Evolutionary conservation across 2,888 invertebrate genomes (phyloP), one percentile per base, ranked within the genome.

Genomic region (Schrankia costaestrigalis): DNA sequence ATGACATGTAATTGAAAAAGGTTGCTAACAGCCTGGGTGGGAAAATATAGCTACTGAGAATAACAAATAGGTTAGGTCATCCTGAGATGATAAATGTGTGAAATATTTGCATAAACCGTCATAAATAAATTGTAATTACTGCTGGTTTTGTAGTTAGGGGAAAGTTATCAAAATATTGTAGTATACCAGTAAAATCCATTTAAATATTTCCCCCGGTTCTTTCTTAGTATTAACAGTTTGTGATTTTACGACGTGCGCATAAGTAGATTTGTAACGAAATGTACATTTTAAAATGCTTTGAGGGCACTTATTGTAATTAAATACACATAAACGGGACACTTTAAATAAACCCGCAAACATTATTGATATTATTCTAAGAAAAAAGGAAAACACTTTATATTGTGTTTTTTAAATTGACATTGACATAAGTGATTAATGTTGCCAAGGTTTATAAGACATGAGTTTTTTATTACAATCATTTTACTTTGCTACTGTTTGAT

Each of bases 131-230:
- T 8, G 4, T 13, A 14, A 14, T 33, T 15, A 44, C 31, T 66
- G 58, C 7, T 17, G 17, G 17, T 17, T 17, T 17, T 17, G 7
- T 17, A 17, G 7, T 17, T 3, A 17, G 7, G 7, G 7, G 17
- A 5, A 4, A 17, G 17, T n/a, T n/a, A n/a, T n/a, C n/a, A n/a
- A n/a, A n/a, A n/a, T 3, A 17, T 17, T 21, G 3, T 21, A 21
- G 8, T n/a, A 3, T 54, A 85, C 85, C 78, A 85, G 41, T 40
- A 86, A 57, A 11, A 86, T 60, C 83, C 83, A 86, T 64, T 86
- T 85, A 45, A 74, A 65, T 24, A 78, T 50, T 63, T 84, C 81
- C 2, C 71, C 66, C 4, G 81, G 75, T 38, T 84, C 79, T 33
- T 76, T 74, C 13, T 71, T 71, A 26, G 68, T 54, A 35, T 42